Evolutionary conservation across 2,888 invertebrate species (phyloP).

Genomic region (Teinopalpus imperialis): DNA sequence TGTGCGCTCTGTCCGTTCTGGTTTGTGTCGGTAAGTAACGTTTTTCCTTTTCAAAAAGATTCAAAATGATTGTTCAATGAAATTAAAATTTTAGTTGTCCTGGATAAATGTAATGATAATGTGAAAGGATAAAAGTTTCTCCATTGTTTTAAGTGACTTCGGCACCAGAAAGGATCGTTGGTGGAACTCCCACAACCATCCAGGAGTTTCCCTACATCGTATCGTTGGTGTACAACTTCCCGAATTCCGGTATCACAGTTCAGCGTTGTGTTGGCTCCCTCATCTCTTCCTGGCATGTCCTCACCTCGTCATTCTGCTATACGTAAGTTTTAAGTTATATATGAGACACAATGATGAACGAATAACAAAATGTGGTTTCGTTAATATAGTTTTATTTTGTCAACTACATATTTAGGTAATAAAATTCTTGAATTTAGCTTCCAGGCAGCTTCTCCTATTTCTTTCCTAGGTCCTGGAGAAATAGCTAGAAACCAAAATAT

Average conservation of each 20-base stretch:
- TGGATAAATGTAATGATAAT: not conserved
- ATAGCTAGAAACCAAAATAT: too few species aligned
- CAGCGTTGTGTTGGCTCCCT: not conserved
- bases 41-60: not conserved
- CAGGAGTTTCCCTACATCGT: not conserved
- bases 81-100: not conserved
- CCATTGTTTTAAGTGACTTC: not conserved
- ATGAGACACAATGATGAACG: too few species aligned
- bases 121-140: not conserved
- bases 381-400: too few species aligned
- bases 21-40: not conserved
- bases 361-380: too few species aligned
- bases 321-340: not conserved
- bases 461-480: too few species aligned
- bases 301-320: not conserved
- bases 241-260: not conserved
- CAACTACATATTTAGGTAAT: too few species aligned
- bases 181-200: not conserved
- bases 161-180: not conserved
- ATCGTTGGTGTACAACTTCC: not conserved
- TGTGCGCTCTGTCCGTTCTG: not conserved
- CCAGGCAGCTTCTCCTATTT: too few species aligned
- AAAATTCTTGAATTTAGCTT: too few species aligned
- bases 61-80: not conserved
- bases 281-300: not conserved